Percentiles rank a stretch among this genome's conserved stretches.
phyloP scores from a whole-genome alignment of 2,888 invertebrate species.

The Thecocarcelia acutangulata region DNA sequence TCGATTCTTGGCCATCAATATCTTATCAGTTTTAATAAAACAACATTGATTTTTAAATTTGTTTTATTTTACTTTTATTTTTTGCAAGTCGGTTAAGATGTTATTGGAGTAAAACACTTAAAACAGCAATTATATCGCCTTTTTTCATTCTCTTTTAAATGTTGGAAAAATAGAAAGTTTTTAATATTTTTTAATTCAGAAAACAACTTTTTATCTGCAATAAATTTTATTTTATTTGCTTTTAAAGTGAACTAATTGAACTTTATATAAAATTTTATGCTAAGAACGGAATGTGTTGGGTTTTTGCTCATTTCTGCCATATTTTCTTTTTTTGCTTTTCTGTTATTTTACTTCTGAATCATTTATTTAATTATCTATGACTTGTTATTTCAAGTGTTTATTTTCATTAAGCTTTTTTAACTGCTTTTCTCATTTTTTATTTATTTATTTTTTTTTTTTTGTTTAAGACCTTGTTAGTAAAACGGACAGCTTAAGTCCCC shows the following conservation, averaged over 20 bases:
- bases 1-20: constrained; percentile 25
- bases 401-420: constrained; percentile 55
- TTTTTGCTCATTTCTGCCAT: background rate
- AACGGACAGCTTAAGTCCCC: constrained; percentile 58
- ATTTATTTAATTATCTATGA: constrained; percentile 60
- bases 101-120: constrained; percentile 4
- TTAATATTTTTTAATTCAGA: background rate
- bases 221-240: constrained; percentile 5
- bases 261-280: constrained; percentile 28
- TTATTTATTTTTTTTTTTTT: constrained; percentile 1
- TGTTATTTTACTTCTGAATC: constrained; percentile 22
- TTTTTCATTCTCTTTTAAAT: constrained; percentile 9
- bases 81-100: constrained; percentile 22
- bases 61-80: constrained; percentile 12
- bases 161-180: constrained; percentile 17
- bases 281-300: background rate
- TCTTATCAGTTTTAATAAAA: constrained; percentile 48
- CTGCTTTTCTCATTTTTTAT: background rate
- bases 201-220: constrained; percentile 2
- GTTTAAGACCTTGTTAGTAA: constrained; percentile 31
- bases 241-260: constrained; percentile 22
- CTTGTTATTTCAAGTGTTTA: constrained; percentile 62
- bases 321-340: constrained; percentile 6
- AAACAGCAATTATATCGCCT: constrained; percentile 8
- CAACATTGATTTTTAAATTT: constrained; percentile 3